A percentile compares a stretch with the other conserved stretches of the same genome.
Evolutionary conservation across 2,888 invertebrate genomes (phyloP).

Genomic region (Drosophila atripex): DNA sequence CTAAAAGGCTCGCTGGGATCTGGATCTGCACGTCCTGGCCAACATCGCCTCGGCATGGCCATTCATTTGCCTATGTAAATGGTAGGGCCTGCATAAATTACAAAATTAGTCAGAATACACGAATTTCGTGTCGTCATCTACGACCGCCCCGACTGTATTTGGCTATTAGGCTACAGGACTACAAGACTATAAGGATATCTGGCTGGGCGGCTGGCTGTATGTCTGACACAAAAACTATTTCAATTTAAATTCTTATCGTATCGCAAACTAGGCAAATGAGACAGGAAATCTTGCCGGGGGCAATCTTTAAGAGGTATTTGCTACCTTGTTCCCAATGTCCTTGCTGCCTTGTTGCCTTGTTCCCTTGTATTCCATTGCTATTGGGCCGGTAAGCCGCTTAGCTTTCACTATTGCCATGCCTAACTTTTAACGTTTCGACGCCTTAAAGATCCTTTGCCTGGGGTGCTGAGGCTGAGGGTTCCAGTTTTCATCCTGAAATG

Average conservation of each 20-base stretch:
- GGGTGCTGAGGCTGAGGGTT: conserved; percentile 9
- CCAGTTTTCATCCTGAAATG: conserved; percentile 9
- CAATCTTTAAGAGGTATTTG: conserved; percentile 46
- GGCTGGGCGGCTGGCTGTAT: background rate
- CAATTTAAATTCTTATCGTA: conserved; percentile 63
- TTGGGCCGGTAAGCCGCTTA: conserved; percentile 65
- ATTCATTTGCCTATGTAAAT: conserved; percentile 53
- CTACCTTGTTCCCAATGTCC: conserved; percentile 32
- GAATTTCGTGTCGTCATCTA: conserved; percentile 38
- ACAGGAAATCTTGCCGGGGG: conserved; percentile 22
- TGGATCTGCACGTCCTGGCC: conserved; percentile 12
- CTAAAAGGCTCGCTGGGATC: conserved; percentile 16
- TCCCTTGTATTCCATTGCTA: conserved; percentile 28
- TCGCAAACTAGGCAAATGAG: conserved; percentile 44
- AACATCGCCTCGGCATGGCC: background rate
- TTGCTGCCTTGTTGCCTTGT: conserved; percentile 28
- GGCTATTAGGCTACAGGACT: background rate
- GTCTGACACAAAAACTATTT: conserved; percentile 49
- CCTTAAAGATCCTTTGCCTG: conserved; percentile 52
- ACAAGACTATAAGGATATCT: background rate
- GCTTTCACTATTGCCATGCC: conserved; percentile 59
- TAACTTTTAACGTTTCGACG: conserved; percentile 74
- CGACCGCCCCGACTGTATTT: conserved; percentile 3
- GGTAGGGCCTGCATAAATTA: conserved; percentile 53
- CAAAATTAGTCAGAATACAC: conserved; percentile 56